Base-by-base conservation (phyloP, 2,888 invertebrate genomes). In the Hedya salicella region DNA sequence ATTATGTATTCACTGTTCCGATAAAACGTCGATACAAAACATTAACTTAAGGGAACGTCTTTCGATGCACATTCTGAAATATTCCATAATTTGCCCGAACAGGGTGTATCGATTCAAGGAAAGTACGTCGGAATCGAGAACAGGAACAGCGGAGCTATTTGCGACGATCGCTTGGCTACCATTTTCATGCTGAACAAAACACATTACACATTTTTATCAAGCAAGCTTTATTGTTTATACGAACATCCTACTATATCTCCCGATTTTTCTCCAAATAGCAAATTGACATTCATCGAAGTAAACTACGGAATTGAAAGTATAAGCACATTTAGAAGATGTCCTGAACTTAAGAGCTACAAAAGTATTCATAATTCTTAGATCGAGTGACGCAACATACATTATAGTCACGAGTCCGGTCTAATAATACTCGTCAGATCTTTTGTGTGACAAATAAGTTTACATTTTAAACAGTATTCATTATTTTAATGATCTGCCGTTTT, bases 81-180 rank as follows among this genome's bases (percentile, higher is more conserved):
- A 53, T 48, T 39, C 40, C 39, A 60, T 65, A 65, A 53, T 48
- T 60, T 59, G 60, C 30, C 40, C 48, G 39, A 66, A 61, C 66
- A 36, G 46, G 40, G 60, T 21, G 65, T 60, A 66, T 66, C 61
- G 61, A 66, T 66, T 61, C 40, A 39, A 48, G 19, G 56, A 13
- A 65, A 59, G 59, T 46, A 59, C 46, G 46, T 21, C 52, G 48
- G 59, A 53, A 54, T 49, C 60, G 60, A 61, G 53, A 66, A 66
- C 66, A 54, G 60, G 46, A 54, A 61, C 53, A 32, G 14, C 32
- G 54, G 54, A 48, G 60, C 54, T 48, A 61, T 66, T 60, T 54
- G 32, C 60, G 54, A 53, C 59, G 50, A 40, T 25, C 25, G 56
- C 40, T 48, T 39, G 44, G 16, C 42, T 42, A 30, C 56, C 25